Base-by-base conservation (phyloP, 2,888 invertebrate genomes). In the Hermodice carunculata region DNA sequence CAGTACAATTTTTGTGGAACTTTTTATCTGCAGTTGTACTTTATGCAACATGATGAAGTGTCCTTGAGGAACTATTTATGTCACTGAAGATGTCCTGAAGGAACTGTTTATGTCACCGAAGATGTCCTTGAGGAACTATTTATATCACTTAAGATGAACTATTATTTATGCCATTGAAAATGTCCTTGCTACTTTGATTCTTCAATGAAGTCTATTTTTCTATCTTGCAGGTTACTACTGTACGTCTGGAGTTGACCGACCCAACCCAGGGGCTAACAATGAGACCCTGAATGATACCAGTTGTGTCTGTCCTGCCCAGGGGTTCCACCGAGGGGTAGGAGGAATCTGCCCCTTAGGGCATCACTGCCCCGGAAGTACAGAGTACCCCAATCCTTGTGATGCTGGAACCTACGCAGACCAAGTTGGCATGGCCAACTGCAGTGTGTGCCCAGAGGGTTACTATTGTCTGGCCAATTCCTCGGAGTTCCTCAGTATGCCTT, bases 341-440 rank as follows among this genome's bases (percentile, higher is more conserved):
- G 82, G 81, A 0, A 63, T 81, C 3, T 83, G 83, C 68, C 78
- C 82, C 1, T n/a, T 72, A 0, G 82, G 81, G n/a, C 75, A 80
- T 63, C 75, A 78, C 61, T 82, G 82, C 67, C 79, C 80, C 0
- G 61, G 60, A 17, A 79, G 77, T 1, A 69, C 76, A 3, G 61
- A 67, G 11, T 53, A 61, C 17, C 76, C 77, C 26, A 42, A 70
- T 3, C 63, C 73, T 0, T 79, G 79, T 64, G 57, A 51, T 2
- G 68, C 78, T 1, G 79, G 79, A 26, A 74, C 57, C 42, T 79
- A 77, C 44, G 68, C 74, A 6, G 75, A 78, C 61, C 48, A 52
- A 44, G 68, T 66, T n/a, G 78, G 76, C 19, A 62, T 71, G 62
- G 51, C 58, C 0, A 56, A 24, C 4, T 79, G 78, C 37, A 70